A percentile compares a stretch with the other conserved stretches of the same genome.
These are phyloP conservation scores for Apotomis turbidana DNA, from an alignment of 2,888 invertebrate genomes.

Conservation along the genomic window DNA sequence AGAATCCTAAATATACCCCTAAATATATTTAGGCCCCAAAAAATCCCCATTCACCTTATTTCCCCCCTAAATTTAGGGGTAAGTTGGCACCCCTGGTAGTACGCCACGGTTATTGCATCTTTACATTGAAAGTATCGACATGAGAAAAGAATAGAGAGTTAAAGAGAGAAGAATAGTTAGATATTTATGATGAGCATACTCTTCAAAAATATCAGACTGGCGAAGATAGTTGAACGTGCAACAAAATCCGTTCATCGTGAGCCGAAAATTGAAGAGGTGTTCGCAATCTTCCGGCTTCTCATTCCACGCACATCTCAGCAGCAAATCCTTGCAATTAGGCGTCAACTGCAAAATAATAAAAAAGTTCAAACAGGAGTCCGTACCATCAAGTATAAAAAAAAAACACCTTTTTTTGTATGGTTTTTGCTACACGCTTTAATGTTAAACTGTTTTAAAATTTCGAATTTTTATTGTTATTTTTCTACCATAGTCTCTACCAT, in stretches of 20 bases:
- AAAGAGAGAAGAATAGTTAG: background rate
- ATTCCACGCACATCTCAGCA: slow-evolving; percentile 80
- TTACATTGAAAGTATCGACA: background rate
- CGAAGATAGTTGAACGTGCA: slow-evolving; percentile 85
- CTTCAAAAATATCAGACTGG: slow-evolving; percentile 66
- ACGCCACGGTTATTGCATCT: too few species aligned
- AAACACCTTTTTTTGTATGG: too few species aligned
- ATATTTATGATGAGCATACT: slow-evolving; percentile 54
- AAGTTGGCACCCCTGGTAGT: too few species aligned
- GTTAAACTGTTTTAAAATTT: too few species aligned
- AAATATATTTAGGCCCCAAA: too few species aligned
- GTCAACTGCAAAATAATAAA: slow-evolving; percentile 64
- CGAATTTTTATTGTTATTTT: too few species aligned
- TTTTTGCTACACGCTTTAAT: too few species aligned
- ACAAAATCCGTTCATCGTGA: slow-evolving; percentile 84
- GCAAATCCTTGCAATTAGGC: slow-evolving; percentile 75
- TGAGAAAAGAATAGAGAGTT: background rate
- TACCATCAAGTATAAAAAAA: too few species aligned
- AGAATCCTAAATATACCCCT: too few species aligned
- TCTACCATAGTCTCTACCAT: too few species aligned
- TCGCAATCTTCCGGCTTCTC: slow-evolving; percentile 69
- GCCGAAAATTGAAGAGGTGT: slow-evolving; percentile 80
- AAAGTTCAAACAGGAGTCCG: background rate
- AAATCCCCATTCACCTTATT: too few species aligned
- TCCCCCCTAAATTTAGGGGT: too few species aligned